Conservation (phyloP, 2,888 invertebrate genomes). For the Drosophila tanythrix region DNA sequence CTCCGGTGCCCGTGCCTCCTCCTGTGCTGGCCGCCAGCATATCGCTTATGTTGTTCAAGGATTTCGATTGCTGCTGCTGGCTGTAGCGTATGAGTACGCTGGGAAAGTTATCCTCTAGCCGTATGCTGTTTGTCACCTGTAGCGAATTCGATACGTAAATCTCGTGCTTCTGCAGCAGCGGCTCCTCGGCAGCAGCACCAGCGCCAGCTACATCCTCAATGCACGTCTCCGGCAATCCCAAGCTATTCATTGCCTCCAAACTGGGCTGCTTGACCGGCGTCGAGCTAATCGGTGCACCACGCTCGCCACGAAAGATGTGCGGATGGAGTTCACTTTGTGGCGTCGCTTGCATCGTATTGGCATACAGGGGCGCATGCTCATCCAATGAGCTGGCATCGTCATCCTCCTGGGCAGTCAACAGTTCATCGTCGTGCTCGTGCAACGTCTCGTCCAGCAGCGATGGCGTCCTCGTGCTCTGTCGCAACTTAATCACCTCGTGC, state of each 20-base stretch:
- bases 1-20: background rate
- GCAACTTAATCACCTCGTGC: slow-evolving; percentile 86
- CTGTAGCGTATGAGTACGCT: slow-evolving; percentile 70
- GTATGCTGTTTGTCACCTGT: slow-evolving; percentile 82
- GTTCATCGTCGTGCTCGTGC: slow-evolving; percentile 81
- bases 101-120: slow-evolving; percentile 76
- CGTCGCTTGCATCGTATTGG: slow-evolving; percentile 74
- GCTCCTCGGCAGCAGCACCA: slow-evolving; percentile 44
- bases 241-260: slow-evolving; percentile 82
- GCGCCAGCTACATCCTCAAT: background rate
- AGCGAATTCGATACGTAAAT: slow-evolving; percentile 83
- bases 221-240: slow-evolving; percentile 75
- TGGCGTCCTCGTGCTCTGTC: slow-evolving; percentile 54
- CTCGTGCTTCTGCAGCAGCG: slow-evolving; percentile 80
- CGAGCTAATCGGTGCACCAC: slow-evolving; percentile 25
- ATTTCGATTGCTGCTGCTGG: slow-evolving; percentile 78
- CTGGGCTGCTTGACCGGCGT: slow-evolving; percentile 72
- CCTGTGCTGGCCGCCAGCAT: slow-evolving; percentile 40
- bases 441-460: slow-evolving; percentile 79
- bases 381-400: slow-evolving; percentile 82
- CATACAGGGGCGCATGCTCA: slow-evolving; percentile 82
- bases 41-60: slow-evolving; percentile 76
- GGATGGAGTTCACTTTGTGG: slow-evolving; percentile 34
- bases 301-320: slow-evolving; percentile 32
- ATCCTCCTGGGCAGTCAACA: slow-evolving; percentile 61